A percentile compares a stretch with the other conserved stretches of the same genome.
These are phyloP conservation scores for Nyctibius grandis DNA, from an alignment of 2,797 vertebrate species.

Conservation along the genomic window DNA sequence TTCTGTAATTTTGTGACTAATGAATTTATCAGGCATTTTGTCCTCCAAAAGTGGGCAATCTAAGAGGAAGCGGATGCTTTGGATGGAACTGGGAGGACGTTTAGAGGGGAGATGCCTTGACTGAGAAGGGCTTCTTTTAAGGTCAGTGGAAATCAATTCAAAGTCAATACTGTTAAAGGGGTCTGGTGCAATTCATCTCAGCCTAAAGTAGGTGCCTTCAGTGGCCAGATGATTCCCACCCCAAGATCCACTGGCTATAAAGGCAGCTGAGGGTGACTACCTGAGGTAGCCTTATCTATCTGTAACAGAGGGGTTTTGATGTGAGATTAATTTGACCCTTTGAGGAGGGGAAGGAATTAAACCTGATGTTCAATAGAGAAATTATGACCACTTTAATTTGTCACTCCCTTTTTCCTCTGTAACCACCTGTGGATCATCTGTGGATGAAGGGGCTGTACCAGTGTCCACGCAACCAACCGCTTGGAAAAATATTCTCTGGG, in stretches of 20 bases:
- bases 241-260: background rate
- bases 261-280: background rate
- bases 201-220: background rate
- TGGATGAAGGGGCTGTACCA: background rate
- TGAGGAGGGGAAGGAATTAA: no score
- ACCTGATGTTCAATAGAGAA: background rate
- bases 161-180: background rate
- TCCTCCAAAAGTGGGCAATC: background rate
- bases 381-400: no score
- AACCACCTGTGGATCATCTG: background rate
- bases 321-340: background rate
- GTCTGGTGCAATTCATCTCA: background rate
- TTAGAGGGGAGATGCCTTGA: background rate
- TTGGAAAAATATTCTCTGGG: background rate
- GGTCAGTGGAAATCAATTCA: background rate
- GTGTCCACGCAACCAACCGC: fast-evolving
- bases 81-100: background rate
- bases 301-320: background rate
- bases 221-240: background rate
- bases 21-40: background rate
- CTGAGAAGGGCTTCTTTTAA: background rate
- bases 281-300: fast-evolving
- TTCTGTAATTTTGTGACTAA: no score
- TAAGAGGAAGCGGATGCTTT: background rate
- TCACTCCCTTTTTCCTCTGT: background rate